A percentile compares a stretch with the other conserved stretches of the same genome.
Evolutionary conservation across 2,113 vertebrate species (phyloP).

Genomic region (Isurus oxyrinchus): DNA sequence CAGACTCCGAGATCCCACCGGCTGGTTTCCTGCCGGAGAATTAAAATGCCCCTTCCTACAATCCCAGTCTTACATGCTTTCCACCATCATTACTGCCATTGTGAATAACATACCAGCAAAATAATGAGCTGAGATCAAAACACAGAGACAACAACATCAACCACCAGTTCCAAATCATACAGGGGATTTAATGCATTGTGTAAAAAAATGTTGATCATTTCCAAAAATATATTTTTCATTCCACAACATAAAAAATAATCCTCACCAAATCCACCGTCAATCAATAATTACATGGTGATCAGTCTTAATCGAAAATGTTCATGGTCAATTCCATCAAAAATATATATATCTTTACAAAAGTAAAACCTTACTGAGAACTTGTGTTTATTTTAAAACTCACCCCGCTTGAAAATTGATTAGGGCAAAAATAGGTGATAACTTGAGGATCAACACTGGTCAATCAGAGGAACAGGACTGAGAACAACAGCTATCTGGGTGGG

Average conservation of each 20-base stretch:
- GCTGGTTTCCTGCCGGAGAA: too few relatives aligned
- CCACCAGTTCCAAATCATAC: not conserved
- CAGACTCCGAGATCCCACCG: not conserved
- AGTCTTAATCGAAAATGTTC: not conserved
- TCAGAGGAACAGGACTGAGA: not conserved
- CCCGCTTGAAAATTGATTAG: not conserved
- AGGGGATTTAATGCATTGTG: not conserved
- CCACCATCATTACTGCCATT: not conserved
- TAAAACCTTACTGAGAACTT: not conserved
- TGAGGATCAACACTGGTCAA: not conserved
- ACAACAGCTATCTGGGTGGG: not conserved
- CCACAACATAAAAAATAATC: not conserved
- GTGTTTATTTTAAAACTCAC: not conserved
- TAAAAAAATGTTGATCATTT: not conserved
- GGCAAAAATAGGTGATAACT: not conserved
- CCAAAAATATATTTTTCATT: conserved; percentile 16
- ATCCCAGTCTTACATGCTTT: not conserved
- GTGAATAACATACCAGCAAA: not conserved
- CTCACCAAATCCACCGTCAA: not conserved
- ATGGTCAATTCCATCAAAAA: not conserved
- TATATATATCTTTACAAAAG: not conserved
- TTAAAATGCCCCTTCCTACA: not conserved
- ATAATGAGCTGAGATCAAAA: not conserved
- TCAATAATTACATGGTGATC: not conserved
- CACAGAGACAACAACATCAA: not conserved